Conservation (phyloP, 2,113 vertebrate genomes). For the Scomber japonicus region DNA sequence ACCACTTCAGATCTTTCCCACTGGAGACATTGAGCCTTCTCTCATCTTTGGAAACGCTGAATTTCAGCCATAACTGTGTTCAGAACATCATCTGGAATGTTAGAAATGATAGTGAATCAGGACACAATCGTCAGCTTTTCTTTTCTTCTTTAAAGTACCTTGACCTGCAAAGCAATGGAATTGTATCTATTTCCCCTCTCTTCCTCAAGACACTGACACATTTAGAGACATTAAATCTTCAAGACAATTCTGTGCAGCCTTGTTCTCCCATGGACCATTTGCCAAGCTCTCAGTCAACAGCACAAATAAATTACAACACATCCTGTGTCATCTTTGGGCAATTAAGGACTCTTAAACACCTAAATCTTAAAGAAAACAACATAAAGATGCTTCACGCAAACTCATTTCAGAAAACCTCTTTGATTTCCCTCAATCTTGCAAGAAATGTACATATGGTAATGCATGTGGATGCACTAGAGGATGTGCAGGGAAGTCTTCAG, state of each 20-base stretch:
- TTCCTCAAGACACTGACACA: constrained; percentile 82
- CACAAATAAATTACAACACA: fast-evolving
- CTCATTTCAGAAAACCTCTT: constrained; percentile 73
- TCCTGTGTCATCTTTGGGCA: constrained; percentile 81
- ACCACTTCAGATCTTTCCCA: constrained; percentile 82
- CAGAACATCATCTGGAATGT: constrained; percentile 71
- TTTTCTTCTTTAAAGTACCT: constrained; percentile 76
- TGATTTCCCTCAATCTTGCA: constrained; percentile 84
- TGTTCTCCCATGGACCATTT: constrained; percentile 50
- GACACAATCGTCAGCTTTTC: constrained; percentile 36
- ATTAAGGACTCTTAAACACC: constrained; percentile 76
- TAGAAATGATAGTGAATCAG: constrained; percentile 36
- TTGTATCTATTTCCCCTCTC: constrained; percentile 70
- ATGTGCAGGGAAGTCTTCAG: constrained; percentile 79
- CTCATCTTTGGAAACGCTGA: constrained; percentile 80
- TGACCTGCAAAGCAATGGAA: constrained; percentile 80
- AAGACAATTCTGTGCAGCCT: constrained; percentile 81
- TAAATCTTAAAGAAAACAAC: constrained; percentile 82
- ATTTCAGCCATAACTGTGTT: constrained; percentile 86
- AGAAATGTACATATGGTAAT: constrained; percentile 79
- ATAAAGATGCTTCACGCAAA: constrained; percentile 75
- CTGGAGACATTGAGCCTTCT: constrained; percentile 80
- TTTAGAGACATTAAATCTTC: constrained; percentile 82
- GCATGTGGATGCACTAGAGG: constrained; percentile 62
- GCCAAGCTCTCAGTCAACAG: background rate